Conservation (phyloP, 2,797 vertebrate genomes). For the Arctocebus calabarensis region DNA sequence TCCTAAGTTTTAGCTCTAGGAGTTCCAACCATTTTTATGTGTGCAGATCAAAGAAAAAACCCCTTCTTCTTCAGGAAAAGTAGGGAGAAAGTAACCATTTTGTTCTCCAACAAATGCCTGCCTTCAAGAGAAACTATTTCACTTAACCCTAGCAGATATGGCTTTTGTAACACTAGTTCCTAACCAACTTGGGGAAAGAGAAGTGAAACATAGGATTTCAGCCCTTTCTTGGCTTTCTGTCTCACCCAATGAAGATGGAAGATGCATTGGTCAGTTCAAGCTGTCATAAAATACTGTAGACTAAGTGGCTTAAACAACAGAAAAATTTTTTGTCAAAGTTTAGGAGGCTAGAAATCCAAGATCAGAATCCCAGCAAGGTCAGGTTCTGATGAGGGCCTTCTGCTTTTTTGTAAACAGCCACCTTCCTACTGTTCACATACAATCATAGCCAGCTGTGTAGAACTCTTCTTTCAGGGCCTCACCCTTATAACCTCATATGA, state of each 20-base stretch:
- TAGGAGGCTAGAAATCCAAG: background rate
- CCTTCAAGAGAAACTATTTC: background rate
- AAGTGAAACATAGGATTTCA: background rate
- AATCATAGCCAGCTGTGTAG: background rate
- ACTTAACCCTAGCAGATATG: background rate
- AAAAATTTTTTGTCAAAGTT: background rate
- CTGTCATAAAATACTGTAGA: background rate
- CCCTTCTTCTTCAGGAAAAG: background rate
- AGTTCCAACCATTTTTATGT: background rate
- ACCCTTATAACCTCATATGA: background rate
- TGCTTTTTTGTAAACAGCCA: background rate
- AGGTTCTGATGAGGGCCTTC: accelerated
- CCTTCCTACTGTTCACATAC: background rate
- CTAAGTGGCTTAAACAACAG: background rate
- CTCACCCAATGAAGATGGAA: background rate
- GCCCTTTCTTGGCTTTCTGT: background rate
- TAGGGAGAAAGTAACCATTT: background rate
- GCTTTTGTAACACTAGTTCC: background rate
- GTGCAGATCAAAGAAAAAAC: background rate
- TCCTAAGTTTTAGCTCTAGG: background rate
- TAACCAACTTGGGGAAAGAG: background rate
- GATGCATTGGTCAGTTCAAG: background rate
- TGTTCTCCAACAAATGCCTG: background rate
- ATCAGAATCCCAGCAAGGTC: background rate
- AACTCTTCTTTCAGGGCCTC: background rate